Evolutionary conservation across 2,888 invertebrate genomes (phyloP).

Genomic region (Meteorus cinctellus): DNA sequence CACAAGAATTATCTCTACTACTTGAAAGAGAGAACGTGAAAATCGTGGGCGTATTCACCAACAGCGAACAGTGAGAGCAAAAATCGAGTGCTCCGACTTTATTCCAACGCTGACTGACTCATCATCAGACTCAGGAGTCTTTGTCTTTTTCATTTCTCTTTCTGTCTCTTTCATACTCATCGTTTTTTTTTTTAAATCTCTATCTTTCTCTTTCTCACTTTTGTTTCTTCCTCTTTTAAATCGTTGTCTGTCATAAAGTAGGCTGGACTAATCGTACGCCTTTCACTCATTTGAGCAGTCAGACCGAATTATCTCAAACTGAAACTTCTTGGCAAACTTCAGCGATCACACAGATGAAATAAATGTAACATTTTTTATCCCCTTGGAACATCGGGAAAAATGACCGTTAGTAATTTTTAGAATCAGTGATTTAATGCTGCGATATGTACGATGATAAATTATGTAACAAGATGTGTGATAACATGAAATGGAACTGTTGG

Average conservation of each 20-base stretch:
- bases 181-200: neutral
- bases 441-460: neutral
- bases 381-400: neutral
- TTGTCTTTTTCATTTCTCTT: neutral
- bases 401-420: no score
- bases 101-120: conserved; percentile 42
- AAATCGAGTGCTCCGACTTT: neutral
- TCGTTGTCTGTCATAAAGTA: conserved; percentile 29
- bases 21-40: conserved; percentile 18
- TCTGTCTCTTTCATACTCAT: neutral
- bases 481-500: neutral
- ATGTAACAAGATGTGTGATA: neutral
- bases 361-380: neutral
- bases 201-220: neutral
- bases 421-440: no score
- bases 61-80: neutral
- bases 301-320: neutral
- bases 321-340: neutral
- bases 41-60: conserved; percentile 31
- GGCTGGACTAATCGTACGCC: conserved; percentile 37
- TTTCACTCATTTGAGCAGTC: conserved; percentile 33
- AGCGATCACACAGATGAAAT: neutral
- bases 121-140: conserved; percentile 21
- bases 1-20: neutral
- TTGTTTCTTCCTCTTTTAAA: neutral